Evolutionary conservation across 92 coral and sea anemone species (phyloP), one percentile per base, ranked within the genome.

Genomic region (Heteractis magnifica): DNA sequence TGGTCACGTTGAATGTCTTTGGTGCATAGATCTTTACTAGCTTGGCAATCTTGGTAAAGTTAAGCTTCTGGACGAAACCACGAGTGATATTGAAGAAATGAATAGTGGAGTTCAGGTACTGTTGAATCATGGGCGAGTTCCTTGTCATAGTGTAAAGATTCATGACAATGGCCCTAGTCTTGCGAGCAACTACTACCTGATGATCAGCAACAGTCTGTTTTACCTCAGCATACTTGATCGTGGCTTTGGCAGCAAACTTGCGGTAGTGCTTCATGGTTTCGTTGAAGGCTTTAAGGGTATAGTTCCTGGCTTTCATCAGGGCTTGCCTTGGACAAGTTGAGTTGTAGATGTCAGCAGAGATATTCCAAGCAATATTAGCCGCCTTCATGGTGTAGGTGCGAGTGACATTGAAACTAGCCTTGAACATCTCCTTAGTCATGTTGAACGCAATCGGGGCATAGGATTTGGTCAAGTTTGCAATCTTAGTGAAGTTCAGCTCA

Each of bases 301-400:
- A 89, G 81, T 89, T 86, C 21, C 26, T 51, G 18, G 83, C 79
- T 51, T 86, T 90, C 72, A 76, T 83, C 62, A 89, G 72, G 8
- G 89, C 90, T 49, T 86, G 88, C 71, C 53, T 74, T 62, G 87
- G 84, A 81, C 75, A 84, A 16, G 89, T 78, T 3, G 95, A 92
- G 81, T 92, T 92, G 83, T 84, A 75, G 72, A 92, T 81, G 82
- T 92, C 92, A 76, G 86, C 59, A 18, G 90, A 77, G n/a, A 85
- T 76, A 65, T 86, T 80, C 85, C 86, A 85, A 10, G 79, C 93
- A 49, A 84, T 56, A 48, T 79, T 78, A 86, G 83, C 79, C 53
- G 56, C 80, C 86, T 82, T 79, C 34, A 82, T 51, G 20, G 91
- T 81, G 80, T 86, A 89, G 72, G 64, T 84, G 10, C 92, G 81